Conservation (phyloP, 1,140 invertebrate genomes). For the Drosophila grimshawi region DNA sequence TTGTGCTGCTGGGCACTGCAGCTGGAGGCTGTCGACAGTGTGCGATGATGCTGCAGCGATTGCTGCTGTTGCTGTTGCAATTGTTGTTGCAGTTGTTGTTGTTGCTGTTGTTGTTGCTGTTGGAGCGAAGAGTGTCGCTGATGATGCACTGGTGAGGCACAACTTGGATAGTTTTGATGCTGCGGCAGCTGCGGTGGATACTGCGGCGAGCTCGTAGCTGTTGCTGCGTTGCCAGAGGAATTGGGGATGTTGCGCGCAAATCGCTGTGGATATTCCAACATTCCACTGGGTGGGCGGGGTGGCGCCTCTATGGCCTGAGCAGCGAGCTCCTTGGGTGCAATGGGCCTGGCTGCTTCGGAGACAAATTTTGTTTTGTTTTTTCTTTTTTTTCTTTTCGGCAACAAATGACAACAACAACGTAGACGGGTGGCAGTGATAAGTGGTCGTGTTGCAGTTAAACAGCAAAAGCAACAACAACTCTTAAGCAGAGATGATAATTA, state of each 20-base stretch:
- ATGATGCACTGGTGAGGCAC: conserved; percentile 72
- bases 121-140: conserved; percentile 75
- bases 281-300: conserved; percentile 65
- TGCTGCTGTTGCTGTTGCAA: conserved; percentile 61
- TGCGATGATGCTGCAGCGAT: conserved; percentile 76
- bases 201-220: conserved; percentile 53
- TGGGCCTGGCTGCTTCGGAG: conserved; percentile 30
- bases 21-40: conserved; percentile 80
- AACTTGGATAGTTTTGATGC: conserved; percentile 66
- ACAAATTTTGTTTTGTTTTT: conserved; percentile 11
- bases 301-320: conserved; percentile 60
- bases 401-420: conserved; percentile 25
- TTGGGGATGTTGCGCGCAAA: conserved; percentile 84
- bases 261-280: conserved; percentile 84
- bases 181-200: conserved; percentile 75
- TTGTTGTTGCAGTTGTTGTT: conserved; percentile 59
- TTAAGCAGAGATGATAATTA: background rate
- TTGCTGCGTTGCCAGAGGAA: conserved; percentile 71
- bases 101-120: conserved; percentile 61
- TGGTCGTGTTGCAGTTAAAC: conserved; percentile 4
- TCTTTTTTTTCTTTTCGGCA: conserved; percentile 10
- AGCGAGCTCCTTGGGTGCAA: conserved; percentile 10
- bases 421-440: background rate
- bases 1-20: conserved; percentile 84
- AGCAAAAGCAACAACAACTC: conserved; percentile 25